Base-by-base conservation (phyloP, 23 tunicate genomes). In the Clavelina lepadiformis region DNA sequence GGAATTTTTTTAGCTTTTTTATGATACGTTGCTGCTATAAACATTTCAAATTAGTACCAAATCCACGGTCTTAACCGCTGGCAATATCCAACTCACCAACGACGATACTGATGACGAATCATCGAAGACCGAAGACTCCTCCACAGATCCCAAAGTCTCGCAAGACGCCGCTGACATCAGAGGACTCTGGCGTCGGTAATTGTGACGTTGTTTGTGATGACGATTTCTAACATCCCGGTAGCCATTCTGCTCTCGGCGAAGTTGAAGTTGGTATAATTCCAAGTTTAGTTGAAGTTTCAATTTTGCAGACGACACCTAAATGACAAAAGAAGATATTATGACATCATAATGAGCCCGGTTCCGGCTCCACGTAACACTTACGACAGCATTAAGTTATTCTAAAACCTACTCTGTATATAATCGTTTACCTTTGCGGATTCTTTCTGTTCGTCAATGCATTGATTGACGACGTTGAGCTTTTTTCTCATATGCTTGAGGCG, bases 391-490 rank as follows among this genome's bases (percentile, higher is more conserved):
- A n/a, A 53, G 59, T 7, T 4, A n/a, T 27, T 26, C 36, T 7
- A 59, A 35, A 35, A 18, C 22, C 19, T 35, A 28, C 51, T 21
- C 4, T 4, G 7, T 35, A 63, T 11, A 35, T 20, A 13, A 53
- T 11, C 6, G 45, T 46, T 20, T 36, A 78, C 84, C 75, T 78
- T 78, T 50, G 59, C 59, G 0, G 61, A 52, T 6, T 78, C 84
- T 30, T 46, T 29, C 34, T 78, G 75, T 46, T 78, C 84, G 5
- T 58, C 75, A 58, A 78, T 46, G 51, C 84, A 78, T 58, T 78
- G 84, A 18, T 78, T 62, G 28, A 78, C 84, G 7, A 78, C 84
- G 28, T 68, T 24, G 5, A 78, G 35, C 35, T 78, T 78, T 32
- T 52, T 28, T 29, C 51, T 59, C 74, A 78, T 67, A n/a, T 78